phyloP scores from a whole-genome alignment of 2,888 invertebrate genomes.

The Caenorhabditis sp. region DNA sequence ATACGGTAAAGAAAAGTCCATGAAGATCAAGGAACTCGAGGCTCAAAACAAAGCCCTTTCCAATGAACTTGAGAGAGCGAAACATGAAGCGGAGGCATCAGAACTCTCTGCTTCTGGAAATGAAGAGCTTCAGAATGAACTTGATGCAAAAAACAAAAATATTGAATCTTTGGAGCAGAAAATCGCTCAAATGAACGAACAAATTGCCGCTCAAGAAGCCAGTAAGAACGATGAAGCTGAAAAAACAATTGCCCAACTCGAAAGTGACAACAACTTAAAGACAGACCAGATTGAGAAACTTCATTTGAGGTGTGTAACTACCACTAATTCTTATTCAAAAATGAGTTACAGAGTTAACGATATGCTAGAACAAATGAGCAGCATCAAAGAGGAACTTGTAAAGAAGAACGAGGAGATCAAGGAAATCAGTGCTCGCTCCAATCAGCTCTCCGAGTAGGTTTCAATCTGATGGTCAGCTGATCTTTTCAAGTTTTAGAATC shows the following conservation, averaged over 20 bases:
- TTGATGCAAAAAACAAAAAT: slow-evolving; percentile 66
- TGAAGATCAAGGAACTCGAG: slow-evolving; percentile 79
- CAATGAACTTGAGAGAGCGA: slow-evolving; percentile 70
- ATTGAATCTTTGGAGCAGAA: slow-evolving; percentile 53
- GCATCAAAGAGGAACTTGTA: slow-evolving; percentile 72
- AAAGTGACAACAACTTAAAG: slow-evolving; percentile 50
- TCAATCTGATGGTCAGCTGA: neutral
- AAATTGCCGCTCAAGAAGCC: slow-evolving; percentile 21
- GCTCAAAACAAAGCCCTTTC: slow-evolving; percentile 76
- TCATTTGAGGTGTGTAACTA: slow-evolving; percentile 48
- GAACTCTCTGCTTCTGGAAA: neutral
- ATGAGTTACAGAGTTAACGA: slow-evolving; percentile 67
- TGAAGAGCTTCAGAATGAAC: slow-evolving; percentile 51
- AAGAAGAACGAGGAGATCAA: slow-evolving; percentile 75
- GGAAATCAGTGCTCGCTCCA: slow-evolving; percentile 72
- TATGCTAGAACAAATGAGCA: slow-evolving; percentile 73
- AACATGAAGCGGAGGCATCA: neutral
- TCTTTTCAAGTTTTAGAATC: slow-evolving; percentile 13
- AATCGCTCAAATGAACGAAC: slow-evolving; percentile 42
- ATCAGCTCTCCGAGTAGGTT: slow-evolving; percentile 69
- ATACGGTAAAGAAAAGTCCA: slow-evolving; percentile 41
- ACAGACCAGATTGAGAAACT: slow-evolving; percentile 68
- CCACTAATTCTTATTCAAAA: too few relatives aligned
- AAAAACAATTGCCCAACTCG: slow-evolving; percentile 48
- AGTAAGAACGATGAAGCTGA: slow-evolving; percentile 49